Evolutionary conservation across 1,140 invertebrate species (phyloP), one percentile per base, ranked within the genome.

Genomic region (Drosophila willistoni): DNA sequence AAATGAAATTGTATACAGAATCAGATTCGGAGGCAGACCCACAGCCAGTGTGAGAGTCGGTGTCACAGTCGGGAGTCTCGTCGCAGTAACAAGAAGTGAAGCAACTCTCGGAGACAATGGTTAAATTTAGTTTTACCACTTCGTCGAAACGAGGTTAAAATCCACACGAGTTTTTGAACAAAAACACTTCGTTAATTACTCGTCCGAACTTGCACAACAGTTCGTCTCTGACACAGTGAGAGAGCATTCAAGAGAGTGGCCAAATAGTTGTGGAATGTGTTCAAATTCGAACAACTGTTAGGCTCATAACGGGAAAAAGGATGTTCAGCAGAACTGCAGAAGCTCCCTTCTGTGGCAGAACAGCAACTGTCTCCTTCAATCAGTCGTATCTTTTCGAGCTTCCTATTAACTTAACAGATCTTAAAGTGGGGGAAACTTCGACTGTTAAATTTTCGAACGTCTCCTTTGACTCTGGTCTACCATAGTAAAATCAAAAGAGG

Each of bases 91-190:
- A 44, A 61, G 63, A 54, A 60, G 29, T 60, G 2, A 47, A 19
- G 7, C 36, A 64, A 59, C 59, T 64, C 59, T 64, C 55, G 44
- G 44, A 78, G 74, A 66, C 64, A 70, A 67, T 71, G 66, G 29
- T 66, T 69, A 69, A 42, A 63, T 56, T 13, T 34, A 33, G 22
- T 33, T 25, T 25, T 54, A 13, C 9, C 13, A 13, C 25, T 14
- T 57, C 33, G 55, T n/a, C 2, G 73, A 71, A 85, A 78, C 60
- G 71, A 85, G 81, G 82, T 86, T 86, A 78, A 85, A 78, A 17
- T 85, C 81, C 82, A 86, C 81, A 81, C 64, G 36, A 54, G 56
- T 19, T n/a, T 17, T 36, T 36, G 55, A 22, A 68, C 68, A 79
- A 81, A 77, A 2, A 9, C 33, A 71, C 77, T 71, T 73, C 67